Base-by-base conservation (phyloP, 1,140 invertebrate genomes). In the Ericerus pela region DNA sequence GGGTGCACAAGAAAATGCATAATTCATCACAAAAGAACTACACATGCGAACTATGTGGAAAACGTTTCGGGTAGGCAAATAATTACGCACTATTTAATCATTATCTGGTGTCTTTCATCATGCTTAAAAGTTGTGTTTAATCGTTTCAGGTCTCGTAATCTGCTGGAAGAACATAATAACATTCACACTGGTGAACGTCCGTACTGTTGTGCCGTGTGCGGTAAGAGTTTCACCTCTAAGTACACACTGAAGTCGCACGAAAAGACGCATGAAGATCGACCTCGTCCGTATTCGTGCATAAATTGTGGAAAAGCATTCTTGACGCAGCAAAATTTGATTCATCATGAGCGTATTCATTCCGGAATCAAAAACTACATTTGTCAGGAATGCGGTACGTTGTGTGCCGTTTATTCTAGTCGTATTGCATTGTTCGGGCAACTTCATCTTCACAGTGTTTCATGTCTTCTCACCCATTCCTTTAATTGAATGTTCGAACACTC, bases 211-310 rank as follows among this genome's bases (percentile, higher is more conserved):
- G 61, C 69, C 1, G 63, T 72, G 14, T 88, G 84, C 66, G 70
- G 72, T 4, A 86, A 86, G 69, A 74, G 77, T 61, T 86, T 86
- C 66, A 79, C 83, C 1, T 84, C 80, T 1, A 86, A 85, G 61
- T 86, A 85, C 62, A 82, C 82, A 1, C 79, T 79, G 58, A 81
- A 79, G 61, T 78, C 81, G 0, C 84, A 86, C 63, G 70, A 79
- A 54, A 86, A 85, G 69, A 86, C 80, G 0, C 84, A 88, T 61
- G 71, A 77, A 63, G 73, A 76, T 30, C 69, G 84, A 14, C 77
- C 80, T 2, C 67, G 84, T 20, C 82, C 82, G 1, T 83, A 73
- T 59, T 74, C 76, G 33, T 88, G 84, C 60, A 64, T 64, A 3
- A 70, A 76, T 26, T 88, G 84, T 63, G 72, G 69, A 8, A 88